phyloP scores from a whole-genome alignment of 2,113 vertebrate genomes.

The Elgaria multicarinata region DNA sequence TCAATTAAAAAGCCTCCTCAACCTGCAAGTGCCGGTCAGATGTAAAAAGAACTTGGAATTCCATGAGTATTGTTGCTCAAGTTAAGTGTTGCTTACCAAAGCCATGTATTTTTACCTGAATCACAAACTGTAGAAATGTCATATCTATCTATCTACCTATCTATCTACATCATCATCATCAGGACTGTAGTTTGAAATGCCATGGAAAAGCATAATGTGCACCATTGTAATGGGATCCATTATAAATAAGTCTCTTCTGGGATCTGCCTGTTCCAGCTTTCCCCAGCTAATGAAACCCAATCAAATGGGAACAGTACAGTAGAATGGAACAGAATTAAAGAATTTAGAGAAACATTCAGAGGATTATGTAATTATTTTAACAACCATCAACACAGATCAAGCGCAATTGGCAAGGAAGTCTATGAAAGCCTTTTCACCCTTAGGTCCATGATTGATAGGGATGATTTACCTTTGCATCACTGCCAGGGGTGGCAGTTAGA shows the following conservation, averaged over 20 bases:
- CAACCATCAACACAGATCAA: neutral
- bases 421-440: neutral
- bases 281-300: neutral
- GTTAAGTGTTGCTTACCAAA: too few species aligned
- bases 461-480: slow-evolving; percentile 86
- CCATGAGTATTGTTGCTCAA: too few species aligned
- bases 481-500: slow-evolving; percentile 94
- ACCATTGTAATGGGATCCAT: neutral
- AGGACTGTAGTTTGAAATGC: too few species aligned
- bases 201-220: neutral
- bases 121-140: neutral
- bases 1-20: neutral
- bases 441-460: accelerated
- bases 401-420: neutral
- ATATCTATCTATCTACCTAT: too few species aligned
- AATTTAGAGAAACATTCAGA: neutral
- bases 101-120: neutral
- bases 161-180: too few species aligned
- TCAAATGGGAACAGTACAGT: neutral
- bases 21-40: neutral
- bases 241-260: too few species aligned
- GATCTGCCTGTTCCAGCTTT: too few species aligned
- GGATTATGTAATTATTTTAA: neutral
- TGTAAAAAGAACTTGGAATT: neutral
- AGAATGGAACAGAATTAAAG: neutral